Conservation (phyloP, 2,888 invertebrate species). For the Tridacna crocea region DNA sequence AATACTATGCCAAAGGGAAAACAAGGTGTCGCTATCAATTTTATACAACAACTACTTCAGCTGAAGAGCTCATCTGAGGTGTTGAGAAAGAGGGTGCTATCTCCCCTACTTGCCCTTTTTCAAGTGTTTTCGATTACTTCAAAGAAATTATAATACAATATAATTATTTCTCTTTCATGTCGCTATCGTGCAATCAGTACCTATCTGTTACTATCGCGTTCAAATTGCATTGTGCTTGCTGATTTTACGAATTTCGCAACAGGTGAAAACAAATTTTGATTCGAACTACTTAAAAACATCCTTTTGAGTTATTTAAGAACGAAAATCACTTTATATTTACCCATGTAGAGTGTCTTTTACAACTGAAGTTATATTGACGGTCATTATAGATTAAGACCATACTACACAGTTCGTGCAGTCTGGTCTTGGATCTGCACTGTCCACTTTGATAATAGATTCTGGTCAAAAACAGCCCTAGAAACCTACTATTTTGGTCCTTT, state of each 20-base stretch:
- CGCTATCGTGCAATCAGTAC: conserved; percentile 7
- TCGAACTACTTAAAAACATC: conserved; percentile 7
- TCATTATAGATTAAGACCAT: too few relatives aligned
- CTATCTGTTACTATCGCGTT: conserved; percentile 11
- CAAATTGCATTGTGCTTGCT: conserved; percentile 21
- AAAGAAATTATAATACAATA: conserved; percentile 28
- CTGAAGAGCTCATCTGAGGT: conserved; percentile 5
- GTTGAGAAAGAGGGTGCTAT: conserved; percentile 16
- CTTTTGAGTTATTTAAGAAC: neutral
- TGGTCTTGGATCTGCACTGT: too few relatives aligned
- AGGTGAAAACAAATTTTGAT: conserved; percentile 18
- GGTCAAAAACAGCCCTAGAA: too few relatives aligned
- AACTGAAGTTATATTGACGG: too few relatives aligned
- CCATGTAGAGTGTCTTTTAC: too few relatives aligned
- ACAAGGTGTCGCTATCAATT: neutral
- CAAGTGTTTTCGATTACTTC: conserved; percentile 25
- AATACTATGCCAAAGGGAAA: too few relatives aligned
- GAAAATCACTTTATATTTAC: neutral
- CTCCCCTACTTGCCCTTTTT: conserved; percentile 25
- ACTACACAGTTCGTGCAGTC: too few relatives aligned
- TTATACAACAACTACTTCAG: conserved; percentile 1
- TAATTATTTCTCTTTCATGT: conserved; percentile 27
- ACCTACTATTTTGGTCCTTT: too few relatives aligned
- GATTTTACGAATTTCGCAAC: conserved; percentile 23
- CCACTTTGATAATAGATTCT: too few relatives aligned